Conservation (phyloP, 2,113 vertebrate species). For the Guaruba guarouba region DNA sequence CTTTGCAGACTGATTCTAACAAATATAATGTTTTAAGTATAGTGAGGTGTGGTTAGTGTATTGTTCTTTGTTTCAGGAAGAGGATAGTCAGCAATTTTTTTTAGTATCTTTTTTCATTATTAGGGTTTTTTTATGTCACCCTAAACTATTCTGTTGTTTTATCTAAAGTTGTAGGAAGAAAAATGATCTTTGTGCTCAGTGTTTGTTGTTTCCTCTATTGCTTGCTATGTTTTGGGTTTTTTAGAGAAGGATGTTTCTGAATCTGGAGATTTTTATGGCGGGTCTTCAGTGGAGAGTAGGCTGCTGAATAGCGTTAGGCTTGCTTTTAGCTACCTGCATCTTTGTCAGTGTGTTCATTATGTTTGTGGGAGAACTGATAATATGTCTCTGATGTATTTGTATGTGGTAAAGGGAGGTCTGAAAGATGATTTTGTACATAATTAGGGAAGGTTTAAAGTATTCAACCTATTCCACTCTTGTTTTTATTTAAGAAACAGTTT, state of each 20-base stretch:
- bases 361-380: background rate
- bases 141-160: background rate
- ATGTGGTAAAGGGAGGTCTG: background rate
- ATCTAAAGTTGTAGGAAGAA: background rate
- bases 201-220: background rate
- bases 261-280: background rate
- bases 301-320: background rate
- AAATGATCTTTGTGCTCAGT: background rate
- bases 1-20: background rate
- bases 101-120: background rate
- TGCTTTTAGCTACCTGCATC: background rate
- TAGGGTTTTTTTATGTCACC: rapidly evolving
- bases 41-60: background rate
- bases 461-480: background rate
- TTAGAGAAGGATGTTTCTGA: background rate
- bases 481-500: background rate
- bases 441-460: background rate
- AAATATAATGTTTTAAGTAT: background rate
- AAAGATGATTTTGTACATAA: background rate
- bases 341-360: background rate
- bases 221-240: background rate
- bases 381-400: background rate
- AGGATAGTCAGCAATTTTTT: background rate
- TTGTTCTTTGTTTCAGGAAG: background rate
- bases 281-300: too few species aligned